Evolutionary conservation across 1,140 invertebrate genomes (phyloP).

Genomic region (Drosophila subobscura): DNA sequence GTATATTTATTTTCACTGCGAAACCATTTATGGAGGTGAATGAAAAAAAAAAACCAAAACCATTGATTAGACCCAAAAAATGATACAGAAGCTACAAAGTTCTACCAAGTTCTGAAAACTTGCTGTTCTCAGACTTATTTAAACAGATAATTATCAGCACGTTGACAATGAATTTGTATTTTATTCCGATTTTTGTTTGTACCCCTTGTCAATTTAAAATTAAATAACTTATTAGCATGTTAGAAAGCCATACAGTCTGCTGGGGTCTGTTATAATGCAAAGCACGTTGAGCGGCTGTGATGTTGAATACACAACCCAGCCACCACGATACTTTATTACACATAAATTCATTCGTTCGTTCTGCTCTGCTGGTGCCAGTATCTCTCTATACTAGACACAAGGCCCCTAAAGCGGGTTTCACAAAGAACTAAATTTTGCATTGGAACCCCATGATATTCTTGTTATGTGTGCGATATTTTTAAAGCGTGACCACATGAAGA

Average conservation of each 20-base stretch:
- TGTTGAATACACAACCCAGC: slow-evolving; percentile 44
- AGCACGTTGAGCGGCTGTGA: slow-evolving; percentile 45
- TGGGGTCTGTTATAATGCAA: slow-evolving; percentile 55
- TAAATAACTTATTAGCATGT: slow-evolving; percentile 72
- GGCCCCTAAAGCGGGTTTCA: slow-evolving; percentile 25
- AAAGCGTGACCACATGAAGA: slow-evolving; percentile 72
- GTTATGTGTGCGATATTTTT: slow-evolving; percentile 61
- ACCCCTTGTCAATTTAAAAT: slow-evolving; percentile 36
- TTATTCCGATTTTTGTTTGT: slow-evolving; percentile 14
- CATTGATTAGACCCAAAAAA: too few species aligned
- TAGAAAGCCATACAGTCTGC: slow-evolving; percentile 67
- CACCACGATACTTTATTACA: slow-evolving; percentile 49
- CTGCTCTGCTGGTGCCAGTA: slow-evolving; percentile 39
- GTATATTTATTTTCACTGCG: slow-evolving; percentile 19
- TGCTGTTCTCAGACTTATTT: slow-evolving; percentile 14
- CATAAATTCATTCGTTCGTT: slow-evolving; percentile 52
- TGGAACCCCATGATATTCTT: slow-evolving; percentile 42
- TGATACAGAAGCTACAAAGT: too few species aligned
- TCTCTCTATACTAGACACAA: slow-evolving; percentile 7
- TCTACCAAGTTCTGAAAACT: not conserved
- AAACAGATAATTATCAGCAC: slow-evolving; percentile 47
- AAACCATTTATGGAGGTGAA: slow-evolving; percentile 18
- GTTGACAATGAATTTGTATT: slow-evolving; percentile 24
- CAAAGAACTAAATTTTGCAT: slow-evolving; percentile 39
- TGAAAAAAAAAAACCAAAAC: slow-evolving; percentile 4